A percentile compares a stretch with the other conserved stretches of the same genome.
Conservation (phyloP, 37 sponge, comb jelly and placozoan species). For the Theonella swinhoei region DNA sequence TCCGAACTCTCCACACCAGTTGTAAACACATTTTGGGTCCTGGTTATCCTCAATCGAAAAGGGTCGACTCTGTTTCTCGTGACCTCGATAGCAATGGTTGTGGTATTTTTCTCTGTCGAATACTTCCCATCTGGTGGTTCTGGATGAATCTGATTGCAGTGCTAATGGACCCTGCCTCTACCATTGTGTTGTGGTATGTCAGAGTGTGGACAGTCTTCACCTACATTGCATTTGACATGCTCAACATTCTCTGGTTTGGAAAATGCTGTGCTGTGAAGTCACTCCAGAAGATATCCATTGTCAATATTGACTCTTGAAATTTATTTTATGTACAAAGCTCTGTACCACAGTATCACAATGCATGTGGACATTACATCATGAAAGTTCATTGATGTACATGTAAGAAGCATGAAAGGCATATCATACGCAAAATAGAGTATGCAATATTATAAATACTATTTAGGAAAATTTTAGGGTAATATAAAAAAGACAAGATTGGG, state of each 20-base stretch:
- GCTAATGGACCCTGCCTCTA: background rate
- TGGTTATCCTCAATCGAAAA: slow-evolving; percentile 14
- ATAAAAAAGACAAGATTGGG: too few species aligned
- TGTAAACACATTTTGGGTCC: slow-evolving; percentile 47
- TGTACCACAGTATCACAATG: too few species aligned
- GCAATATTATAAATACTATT: too few species aligned
- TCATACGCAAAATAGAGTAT: too few species aligned
- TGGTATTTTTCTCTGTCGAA: slow-evolving; percentile 59
- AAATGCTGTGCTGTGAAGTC: slow-evolving; percentile 56
- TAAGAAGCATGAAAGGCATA: too few species aligned
- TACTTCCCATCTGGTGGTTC: slow-evolving; percentile 50
- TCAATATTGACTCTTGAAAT: too few species aligned
- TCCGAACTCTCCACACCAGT: slow-evolving; percentile 67
- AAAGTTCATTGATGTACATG: too few species aligned
- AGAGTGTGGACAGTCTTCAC: slow-evolving; percentile 29
- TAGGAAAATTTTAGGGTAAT: too few species aligned
- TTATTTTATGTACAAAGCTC: too few species aligned
- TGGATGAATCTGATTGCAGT: slow-evolving; percentile 26
- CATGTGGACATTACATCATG: too few species aligned
- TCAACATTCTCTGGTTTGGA: slow-evolving; percentile 72
- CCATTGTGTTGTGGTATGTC: background rate
- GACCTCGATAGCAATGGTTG: slow-evolving; percentile 42
- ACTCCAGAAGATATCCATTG: too few species aligned
- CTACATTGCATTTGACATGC: slow-evolving; percentile 53
- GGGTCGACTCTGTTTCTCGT: background rate